Evolutionary conservation across 2,797 vertebrate species (phyloP).

Genomic region (Aselliscus stoliczkanus): DNA sequence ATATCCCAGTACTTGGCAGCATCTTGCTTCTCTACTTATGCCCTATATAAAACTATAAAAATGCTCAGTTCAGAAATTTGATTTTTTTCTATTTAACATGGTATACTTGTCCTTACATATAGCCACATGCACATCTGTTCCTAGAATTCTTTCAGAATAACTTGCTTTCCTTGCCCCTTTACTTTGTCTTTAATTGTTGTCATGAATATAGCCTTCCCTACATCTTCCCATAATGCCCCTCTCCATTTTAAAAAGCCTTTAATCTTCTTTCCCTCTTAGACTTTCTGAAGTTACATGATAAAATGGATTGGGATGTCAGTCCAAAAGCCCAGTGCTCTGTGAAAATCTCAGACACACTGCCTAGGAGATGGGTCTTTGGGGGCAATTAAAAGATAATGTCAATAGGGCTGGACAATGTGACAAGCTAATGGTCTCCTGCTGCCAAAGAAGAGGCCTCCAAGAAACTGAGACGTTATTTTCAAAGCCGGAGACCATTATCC

Average conservation of each 20-base stretch:
- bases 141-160: not conserved
- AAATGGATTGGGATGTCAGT: slow-evolving; percentile 17
- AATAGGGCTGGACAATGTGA: slow-evolving; percentile 38
- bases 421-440: slow-evolving; percentile 66
- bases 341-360: not conserved
- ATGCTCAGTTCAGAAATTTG: not conserved
- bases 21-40: not conserved
- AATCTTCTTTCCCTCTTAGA: not conserved
- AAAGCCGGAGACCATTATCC: slow-evolving; percentile 56
- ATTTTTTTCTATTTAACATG: not conserved
- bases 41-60: not conserved
- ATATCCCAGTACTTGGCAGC: not conserved
- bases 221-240: not conserved
- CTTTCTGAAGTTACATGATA: slow-evolving; percentile 32
- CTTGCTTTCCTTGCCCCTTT: not conserved
- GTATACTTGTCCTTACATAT: not conserved
- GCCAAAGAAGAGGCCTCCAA: slow-evolving; percentile 24
- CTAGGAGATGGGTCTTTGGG: not conserved
- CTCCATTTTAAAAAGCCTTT: slow-evolving; percentile 18
- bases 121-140: not conserved
- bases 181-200: not conserved
- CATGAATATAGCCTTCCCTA: not conserved
- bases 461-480: slow-evolving; percentile 56
- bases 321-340: not conserved
- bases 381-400: slow-evolving; percentile 66